A percentile compares a stretch with the other conserved stretches of the same genome.
Conservation (phyloP, 2,797 vertebrate species). For the Emydoidea blandingii region DNA sequence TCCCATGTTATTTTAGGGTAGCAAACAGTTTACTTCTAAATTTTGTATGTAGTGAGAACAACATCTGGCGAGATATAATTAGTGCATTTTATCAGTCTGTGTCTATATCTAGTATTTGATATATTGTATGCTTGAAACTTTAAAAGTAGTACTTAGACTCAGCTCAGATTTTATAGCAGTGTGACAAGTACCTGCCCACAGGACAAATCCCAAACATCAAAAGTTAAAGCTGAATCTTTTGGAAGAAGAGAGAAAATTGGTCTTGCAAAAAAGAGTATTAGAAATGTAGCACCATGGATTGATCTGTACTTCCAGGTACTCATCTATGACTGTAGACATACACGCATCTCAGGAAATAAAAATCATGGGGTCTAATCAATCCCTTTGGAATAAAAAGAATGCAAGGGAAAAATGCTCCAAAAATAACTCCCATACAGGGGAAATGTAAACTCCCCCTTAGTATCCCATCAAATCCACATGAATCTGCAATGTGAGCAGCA, state of each 20-base stretch:
- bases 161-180: not conserved
- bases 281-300: not conserved
- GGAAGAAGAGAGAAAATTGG: not conserved
- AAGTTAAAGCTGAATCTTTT: conserved; percentile 9
- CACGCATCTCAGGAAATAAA: not conserved
- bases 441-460: not conserved
- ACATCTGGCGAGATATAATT: not conserved
- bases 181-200: not conserved
- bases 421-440: not conserved
- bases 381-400: not conserved
- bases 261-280: not conserved
- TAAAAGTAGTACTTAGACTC: not conserved
- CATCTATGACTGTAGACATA: conserved; percentile 7
- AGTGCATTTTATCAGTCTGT: not conserved
- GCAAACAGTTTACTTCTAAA: not conserved
- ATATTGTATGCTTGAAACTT: not conserved
- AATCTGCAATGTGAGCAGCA: not conserved
- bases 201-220: not conserved
- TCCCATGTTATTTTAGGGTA: not conserved
- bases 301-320: not conserved
- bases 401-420: not conserved
- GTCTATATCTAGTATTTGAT: not conserved
- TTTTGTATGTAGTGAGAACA: not conserved
- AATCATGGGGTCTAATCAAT: not conserved
- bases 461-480: not conserved